phyloP scores from a whole-genome alignment of 2,797 vertebrate genomes.

The Mustela erminea region DNA sequence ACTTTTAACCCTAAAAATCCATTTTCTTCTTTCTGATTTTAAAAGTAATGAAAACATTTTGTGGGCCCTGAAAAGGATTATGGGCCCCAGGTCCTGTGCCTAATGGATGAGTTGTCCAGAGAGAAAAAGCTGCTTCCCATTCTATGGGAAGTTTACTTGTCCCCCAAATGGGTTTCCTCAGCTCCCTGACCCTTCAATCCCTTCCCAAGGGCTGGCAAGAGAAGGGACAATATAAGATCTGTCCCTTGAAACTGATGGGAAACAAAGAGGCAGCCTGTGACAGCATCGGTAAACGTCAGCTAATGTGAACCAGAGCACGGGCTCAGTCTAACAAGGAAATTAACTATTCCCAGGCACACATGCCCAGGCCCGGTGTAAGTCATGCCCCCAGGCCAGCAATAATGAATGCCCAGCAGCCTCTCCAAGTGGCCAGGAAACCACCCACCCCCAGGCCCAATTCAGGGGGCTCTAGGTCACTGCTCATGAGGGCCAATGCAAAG shows the following conservation, averaged over 20 bases:
- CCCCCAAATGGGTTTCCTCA: not conserved
- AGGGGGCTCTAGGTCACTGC: constrained; percentile 61
- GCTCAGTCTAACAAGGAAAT: constrained; percentile 74
- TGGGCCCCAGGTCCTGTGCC: not conserved
- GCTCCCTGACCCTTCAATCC: not conserved
- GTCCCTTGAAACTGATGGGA: not conserved
- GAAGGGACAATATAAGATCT: not conserved
- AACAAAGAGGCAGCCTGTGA: constrained; percentile 20
- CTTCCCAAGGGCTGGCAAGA: not conserved
- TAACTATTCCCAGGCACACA: constrained; percentile 66
- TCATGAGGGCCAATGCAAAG: constrained; percentile 58
- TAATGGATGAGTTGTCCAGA: not conserved
- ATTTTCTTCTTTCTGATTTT: not conserved
- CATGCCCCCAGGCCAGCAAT: constrained; percentile 46
- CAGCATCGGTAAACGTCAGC: not conserved
- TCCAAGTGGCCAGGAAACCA: not conserved
- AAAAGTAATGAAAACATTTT: constrained; percentile 21
- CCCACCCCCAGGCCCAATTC: not conserved
- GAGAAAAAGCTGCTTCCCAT: not conserved
- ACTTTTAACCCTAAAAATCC: not conserved
- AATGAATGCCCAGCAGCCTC: constrained; percentile 77
- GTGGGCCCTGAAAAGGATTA: not conserved
- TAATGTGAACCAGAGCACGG: constrained; percentile 48
- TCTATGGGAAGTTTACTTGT: fast-evolving
- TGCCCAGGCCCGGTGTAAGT: constrained; percentile 29